Conservation (phyloP, 2,888 invertebrate genomes). For the Erebia aethiops region DNA sequence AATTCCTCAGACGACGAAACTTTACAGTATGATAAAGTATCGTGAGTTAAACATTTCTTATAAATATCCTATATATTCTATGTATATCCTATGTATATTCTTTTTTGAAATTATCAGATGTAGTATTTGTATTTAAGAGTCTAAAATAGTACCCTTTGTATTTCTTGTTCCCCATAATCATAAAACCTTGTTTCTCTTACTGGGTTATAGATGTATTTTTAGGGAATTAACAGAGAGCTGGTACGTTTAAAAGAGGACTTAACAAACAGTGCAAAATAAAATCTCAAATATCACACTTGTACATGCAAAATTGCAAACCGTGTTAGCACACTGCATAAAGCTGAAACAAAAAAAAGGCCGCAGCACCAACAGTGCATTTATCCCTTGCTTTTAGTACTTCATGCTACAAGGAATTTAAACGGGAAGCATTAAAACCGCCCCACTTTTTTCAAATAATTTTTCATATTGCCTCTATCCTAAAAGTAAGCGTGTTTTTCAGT, state of each 20-base stretch:
- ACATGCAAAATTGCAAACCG: background rate
- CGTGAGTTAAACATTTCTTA: too few relatives aligned
- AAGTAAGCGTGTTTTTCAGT: background rate
- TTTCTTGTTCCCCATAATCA: too few relatives aligned
- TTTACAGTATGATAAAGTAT: too few relatives aligned
- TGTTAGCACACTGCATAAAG: slow-evolving; percentile 15
- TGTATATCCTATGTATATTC: too few relatives aligned
- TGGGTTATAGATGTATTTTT: background rate
- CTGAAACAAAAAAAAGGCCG: background rate
- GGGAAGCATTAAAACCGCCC: background rate
- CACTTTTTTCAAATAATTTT: background rate
- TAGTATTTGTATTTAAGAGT: too few relatives aligned
- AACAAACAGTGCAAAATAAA: background rate
- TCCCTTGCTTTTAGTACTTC: background rate
- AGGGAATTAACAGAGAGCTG: background rate
- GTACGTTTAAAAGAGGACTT: background rate
- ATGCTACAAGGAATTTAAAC: background rate
- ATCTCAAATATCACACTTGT: background rate
- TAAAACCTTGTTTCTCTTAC: too few relatives aligned
- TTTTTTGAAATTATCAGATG: too few relatives aligned
- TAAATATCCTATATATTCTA: too few relatives aligned
- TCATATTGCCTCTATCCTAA: background rate
- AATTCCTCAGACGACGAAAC: too few relatives aligned
- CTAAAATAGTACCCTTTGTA: too few relatives aligned
- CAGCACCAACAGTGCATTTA: slow-evolving; percentile 1